Evolutionary conservation across 2,888 invertebrate genomes (phyloP).

Genomic region (Fragum whitleyi): DNA sequence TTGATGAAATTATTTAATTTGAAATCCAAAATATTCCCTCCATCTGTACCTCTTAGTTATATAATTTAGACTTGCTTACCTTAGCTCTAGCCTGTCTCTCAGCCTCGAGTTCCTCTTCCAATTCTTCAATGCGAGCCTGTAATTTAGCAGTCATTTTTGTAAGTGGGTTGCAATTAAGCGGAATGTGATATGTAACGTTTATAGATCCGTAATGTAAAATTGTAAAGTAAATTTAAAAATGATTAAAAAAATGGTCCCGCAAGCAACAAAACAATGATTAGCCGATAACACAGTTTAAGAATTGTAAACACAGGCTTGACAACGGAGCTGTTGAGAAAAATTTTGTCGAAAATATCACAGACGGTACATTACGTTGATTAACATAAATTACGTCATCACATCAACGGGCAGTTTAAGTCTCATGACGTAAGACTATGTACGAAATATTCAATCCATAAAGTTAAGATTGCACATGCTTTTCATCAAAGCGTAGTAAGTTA

Average conservation of each 20-base stretch:
- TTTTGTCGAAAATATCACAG: too few relatives aligned
- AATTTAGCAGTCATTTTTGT: slow-evolving; percentile 52
- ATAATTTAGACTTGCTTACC: slow-evolving; percentile 73
- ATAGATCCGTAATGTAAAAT: not conserved
- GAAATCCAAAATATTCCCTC: too few relatives aligned
- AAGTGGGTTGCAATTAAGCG: slow-evolving; percentile 4
- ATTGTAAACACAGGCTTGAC: not conserved
- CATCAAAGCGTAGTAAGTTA: slow-evolving; percentile 4
- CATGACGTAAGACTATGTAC: slow-evolving; percentile 7
- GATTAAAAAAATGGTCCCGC: not conserved
- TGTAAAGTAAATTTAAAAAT: not conserved
- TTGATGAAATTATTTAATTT: too few relatives aligned
- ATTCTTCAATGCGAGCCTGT: slow-evolving; percentile 95
- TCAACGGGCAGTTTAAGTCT: not conserved
- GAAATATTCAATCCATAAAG: slow-evolving; percentile 17
- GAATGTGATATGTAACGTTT: not conserved
- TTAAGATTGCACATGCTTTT: slow-evolving; percentile 14
- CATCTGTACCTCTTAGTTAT: too few relatives aligned
- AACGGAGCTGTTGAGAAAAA: slow-evolving; percentile 8
- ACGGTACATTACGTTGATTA: too few relatives aligned
- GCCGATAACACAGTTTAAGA: not conserved
- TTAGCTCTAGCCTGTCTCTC: slow-evolving; percentile 99
- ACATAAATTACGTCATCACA: too few relatives aligned
- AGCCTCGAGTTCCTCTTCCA: slow-evolving; percentile 99
- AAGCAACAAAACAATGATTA: not conserved